Evolutionary conservation across 2,888 invertebrate genomes (phyloP).

Genomic region (Cotesia congregata): DNA sequence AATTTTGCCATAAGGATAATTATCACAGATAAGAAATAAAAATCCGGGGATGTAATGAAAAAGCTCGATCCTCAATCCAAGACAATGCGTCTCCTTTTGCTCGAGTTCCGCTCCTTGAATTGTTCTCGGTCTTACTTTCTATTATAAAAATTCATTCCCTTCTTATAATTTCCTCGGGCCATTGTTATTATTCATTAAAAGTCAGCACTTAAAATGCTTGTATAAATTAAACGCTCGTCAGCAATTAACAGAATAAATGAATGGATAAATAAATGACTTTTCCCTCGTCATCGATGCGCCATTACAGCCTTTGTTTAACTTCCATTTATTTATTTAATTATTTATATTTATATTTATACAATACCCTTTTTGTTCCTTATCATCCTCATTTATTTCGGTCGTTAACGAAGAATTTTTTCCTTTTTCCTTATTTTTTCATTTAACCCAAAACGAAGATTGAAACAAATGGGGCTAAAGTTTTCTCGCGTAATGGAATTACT

Average conservation of each 20-base stretch:
- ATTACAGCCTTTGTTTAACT: slow-evolving; percentile 11
- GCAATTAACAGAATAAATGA: neutral
- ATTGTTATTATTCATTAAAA: neutral
- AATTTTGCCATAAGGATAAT: neutral
- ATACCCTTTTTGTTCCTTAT: slow-evolving; percentile 34
- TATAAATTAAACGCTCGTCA: neutral
- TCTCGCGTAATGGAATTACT: slow-evolving; percentile 51
- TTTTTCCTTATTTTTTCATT: slow-evolving; percentile 31
- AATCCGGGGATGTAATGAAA: neutral
- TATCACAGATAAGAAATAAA: neutral
- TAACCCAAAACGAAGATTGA: slow-evolving; percentile 46
- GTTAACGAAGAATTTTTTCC: slow-evolving; percentile 8
- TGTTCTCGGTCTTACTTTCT: neutral
- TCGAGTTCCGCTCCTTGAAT: slow-evolving; percentile 2
- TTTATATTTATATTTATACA: neutral
- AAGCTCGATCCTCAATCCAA: slow-evolving; percentile 11
- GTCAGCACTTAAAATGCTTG: neutral
- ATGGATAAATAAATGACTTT: neutral
- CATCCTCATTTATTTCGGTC: slow-evolving; percentile 19
- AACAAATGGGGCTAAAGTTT: slow-evolving; percentile 56
- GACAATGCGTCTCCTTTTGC: slow-evolving; percentile 25
- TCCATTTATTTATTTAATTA: neutral
- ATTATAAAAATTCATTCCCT: slow-evolving; percentile 8
- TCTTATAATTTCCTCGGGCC: slow-evolving; percentile 21
- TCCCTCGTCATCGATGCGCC: slow-evolving; percentile 33